Evolutionary conservation across 2,888 invertebrate genomes (phyloP).

Genomic region (Tetragonula carbonaria): DNA sequence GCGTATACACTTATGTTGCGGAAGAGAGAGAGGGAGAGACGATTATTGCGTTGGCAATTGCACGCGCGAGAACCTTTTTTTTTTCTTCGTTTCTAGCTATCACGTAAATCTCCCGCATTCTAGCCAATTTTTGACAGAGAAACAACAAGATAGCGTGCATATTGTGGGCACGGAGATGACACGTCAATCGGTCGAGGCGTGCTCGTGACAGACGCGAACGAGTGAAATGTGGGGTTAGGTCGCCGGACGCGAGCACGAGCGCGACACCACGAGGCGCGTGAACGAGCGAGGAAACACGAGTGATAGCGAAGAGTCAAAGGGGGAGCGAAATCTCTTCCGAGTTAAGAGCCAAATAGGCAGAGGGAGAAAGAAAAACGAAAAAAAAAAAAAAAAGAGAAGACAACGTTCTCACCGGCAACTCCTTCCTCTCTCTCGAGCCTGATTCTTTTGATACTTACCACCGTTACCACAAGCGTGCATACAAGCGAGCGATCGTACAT

Average conservation of each 20-base stretch:
- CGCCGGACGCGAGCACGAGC: neutral
- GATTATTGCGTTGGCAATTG: neutral
- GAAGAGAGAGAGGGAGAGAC: neutral
- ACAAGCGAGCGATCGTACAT: slow-evolving; percentile 44
- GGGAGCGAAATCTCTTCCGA: slow-evolving; percentile 56
- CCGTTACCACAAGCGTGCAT: slow-evolving; percentile 56
- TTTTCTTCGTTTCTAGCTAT: neutral
- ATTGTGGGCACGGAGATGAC: no score
- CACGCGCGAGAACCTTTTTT: neutral
- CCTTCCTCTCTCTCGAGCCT: slow-evolving; percentile 19
- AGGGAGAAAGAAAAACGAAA: neutral
- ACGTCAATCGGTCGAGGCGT: slow-evolving; percentile 4
- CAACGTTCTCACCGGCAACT: slow-evolving; percentile 38
- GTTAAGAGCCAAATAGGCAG: slow-evolving; percentile 40
- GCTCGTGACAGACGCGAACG: slow-evolving; percentile 38
- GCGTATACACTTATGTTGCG: neutral
- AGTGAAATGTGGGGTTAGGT: slow-evolving; percentile 41
- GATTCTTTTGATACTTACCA: slow-evolving; percentile 66
- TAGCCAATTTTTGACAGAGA: no score
- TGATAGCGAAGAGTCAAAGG: neutral
- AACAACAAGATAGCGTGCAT: neutral
- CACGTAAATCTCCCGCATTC: neutral
- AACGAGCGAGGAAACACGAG: slow-evolving; percentile 25
- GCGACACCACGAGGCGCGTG: neutral
- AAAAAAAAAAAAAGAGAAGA: slow-evolving; percentile 5